A percentile compares a stretch with the other conserved stretches of the same genome.
Conservation (phyloP, 1,140 invertebrate genomes). For the Drosophila watanabei region DNA sequence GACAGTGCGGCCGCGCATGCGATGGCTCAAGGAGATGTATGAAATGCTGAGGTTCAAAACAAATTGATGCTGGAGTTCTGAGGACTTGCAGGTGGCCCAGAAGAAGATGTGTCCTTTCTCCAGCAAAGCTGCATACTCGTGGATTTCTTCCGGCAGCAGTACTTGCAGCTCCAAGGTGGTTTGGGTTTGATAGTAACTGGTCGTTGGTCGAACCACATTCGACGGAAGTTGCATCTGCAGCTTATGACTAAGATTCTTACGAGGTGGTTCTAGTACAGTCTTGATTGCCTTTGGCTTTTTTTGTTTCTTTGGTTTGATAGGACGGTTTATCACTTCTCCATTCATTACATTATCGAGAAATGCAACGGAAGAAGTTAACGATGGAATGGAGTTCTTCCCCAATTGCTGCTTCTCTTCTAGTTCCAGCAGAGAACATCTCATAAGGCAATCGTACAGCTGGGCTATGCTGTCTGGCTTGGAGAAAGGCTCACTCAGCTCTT, state of each 20-base stretch:
- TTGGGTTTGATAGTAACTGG: slow-evolving; percentile 44
- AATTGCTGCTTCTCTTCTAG: background rate
- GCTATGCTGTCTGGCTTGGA: background rate
- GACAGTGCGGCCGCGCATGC: slow-evolving; percentile 34
- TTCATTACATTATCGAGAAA: background rate
- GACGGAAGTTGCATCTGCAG: background rate
- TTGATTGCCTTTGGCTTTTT: background rate
- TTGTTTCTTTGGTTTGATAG: background rate
- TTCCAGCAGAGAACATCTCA: background rate
- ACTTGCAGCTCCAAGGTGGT: slow-evolving; percentile 43
- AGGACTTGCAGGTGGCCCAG: slow-evolving; percentile 8
- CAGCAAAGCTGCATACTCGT: slow-evolving; percentile 4
- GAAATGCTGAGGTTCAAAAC: slow-evolving; percentile 20
- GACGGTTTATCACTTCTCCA: too few species aligned
- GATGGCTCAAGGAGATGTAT: slow-evolving; percentile 16
- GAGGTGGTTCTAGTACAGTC: background rate
- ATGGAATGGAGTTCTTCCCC: too few species aligned
- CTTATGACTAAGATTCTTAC: background rate
- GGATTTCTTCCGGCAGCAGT: slow-evolving; percentile 13
- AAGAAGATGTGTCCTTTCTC: slow-evolving; percentile 19
- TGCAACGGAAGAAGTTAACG: too few species aligned
- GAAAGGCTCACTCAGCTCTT: too few species aligned
- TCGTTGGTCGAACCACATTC: slow-evolving; percentile 17
- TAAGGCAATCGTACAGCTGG: slow-evolving; percentile 5
- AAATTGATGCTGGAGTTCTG: slow-evolving; percentile 36